phyloP scores from a whole-genome alignment of 2,888 invertebrate genomes.

The Griposia aprilina region DNA sequence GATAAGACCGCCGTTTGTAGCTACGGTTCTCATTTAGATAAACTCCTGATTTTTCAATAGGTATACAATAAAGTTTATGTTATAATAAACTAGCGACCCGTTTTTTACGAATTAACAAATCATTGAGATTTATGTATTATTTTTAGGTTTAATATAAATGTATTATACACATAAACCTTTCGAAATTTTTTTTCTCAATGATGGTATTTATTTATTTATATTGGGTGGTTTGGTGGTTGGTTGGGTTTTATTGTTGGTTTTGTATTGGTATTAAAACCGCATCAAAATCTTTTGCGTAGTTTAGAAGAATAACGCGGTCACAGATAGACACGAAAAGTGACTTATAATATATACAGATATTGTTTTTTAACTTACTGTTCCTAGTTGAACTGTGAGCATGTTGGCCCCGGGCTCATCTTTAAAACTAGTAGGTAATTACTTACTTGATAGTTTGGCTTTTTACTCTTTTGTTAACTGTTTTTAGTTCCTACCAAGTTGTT shows the following conservation, averaged over 20 bases:
- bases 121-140: neutral
- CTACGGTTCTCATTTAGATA: too few relatives aligned
- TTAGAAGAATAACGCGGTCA: neutral
- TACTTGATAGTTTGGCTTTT: slow-evolving; percentile 62
- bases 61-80: neutral
- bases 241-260: too few relatives aligned
- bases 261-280: too few relatives aligned
- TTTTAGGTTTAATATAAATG: neutral
- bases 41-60: too few relatives aligned
- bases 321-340: neutral
- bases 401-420: slow-evolving; percentile 45
- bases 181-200: neutral
- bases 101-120: too few relatives aligned
- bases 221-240: too few relatives aligned
- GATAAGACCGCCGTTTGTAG: too few relatives aligned
- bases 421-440: slow-evolving; percentile 60
- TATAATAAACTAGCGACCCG: neutral
- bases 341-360: neutral
- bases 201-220: too few relatives aligned
- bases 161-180: neutral
- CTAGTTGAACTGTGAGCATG: slow-evolving; percentile 33
- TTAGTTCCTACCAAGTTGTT: slow-evolving; percentile 46
- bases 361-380: slow-evolving; percentile 26
- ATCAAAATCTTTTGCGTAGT: neutral
- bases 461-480: slow-evolving; percentile 53